phyloP scores from a whole-genome alignment of 2,888 invertebrate species.

The Monopis laevigella region DNA sequence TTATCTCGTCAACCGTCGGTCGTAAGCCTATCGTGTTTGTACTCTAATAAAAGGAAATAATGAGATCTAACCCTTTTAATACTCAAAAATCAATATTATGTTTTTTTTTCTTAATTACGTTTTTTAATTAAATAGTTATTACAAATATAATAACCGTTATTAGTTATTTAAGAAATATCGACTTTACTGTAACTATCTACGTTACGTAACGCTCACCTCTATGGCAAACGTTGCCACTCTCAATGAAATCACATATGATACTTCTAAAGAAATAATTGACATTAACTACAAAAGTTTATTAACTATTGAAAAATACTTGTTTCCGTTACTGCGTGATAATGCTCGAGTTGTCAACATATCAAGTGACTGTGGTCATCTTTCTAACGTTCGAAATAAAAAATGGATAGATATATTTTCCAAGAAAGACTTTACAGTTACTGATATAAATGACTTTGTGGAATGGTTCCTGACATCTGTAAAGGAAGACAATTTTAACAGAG shows the following conservation, averaged over 20 bases:
- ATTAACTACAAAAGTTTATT: slow-evolving; percentile 15
- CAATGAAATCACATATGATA: slow-evolving; percentile 15
- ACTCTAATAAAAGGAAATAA: too few relatives aligned
- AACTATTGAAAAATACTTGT: slow-evolving; percentile 18
- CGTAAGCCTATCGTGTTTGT: too few relatives aligned
- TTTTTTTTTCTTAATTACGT: too few relatives aligned
- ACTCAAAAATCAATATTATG: too few relatives aligned
- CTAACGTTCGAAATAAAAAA: slow-evolving; percentile 22
- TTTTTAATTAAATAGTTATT: too few relatives aligned
- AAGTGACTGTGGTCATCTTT: slow-evolving; percentile 26
- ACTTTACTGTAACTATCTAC: too few relatives aligned
- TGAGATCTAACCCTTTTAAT: too few relatives aligned
- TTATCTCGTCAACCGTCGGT: too few relatives aligned
- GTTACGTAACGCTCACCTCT: too few relatives aligned
- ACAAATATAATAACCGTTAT: too few relatives aligned
- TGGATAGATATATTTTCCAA: slow-evolving; percentile 23
- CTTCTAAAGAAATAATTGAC: slow-evolving; percentile 13
- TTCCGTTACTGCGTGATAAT: slow-evolving; percentile 23
- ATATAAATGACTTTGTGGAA: slow-evolving; percentile 23
- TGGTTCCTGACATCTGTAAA: slow-evolving; percentile 26
- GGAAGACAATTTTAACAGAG: slow-evolving; percentile 19
- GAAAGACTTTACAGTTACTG: slow-evolving; percentile 19
- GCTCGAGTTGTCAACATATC: slow-evolving; percentile 25
- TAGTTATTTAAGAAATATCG: too few relatives aligned
- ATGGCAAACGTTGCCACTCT: slow-evolving; percentile 23